phyloP scores from a whole-genome alignment of 2,888 invertebrate genomes.

The Dynastes tityus region DNA sequence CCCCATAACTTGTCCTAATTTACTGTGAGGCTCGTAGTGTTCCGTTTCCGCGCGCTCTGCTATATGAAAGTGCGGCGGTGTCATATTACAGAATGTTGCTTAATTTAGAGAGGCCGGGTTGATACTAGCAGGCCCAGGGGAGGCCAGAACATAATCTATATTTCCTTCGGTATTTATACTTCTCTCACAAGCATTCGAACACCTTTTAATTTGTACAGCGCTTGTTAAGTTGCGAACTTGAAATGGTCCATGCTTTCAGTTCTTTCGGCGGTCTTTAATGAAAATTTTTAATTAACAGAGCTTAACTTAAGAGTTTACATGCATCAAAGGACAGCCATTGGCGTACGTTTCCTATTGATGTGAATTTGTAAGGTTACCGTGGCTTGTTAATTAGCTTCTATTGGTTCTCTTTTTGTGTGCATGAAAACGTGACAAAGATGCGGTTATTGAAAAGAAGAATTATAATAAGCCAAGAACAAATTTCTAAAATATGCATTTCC shows the following conservation, averaged over 20 bases:
- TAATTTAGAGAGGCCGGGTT: constrained; percentile 12
- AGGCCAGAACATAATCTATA: constrained; percentile 18
- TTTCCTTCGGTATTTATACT: not conserved
- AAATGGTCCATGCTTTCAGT: too few relatives aligned
- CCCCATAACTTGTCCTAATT: constrained; percentile 36
- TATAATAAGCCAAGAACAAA: too few relatives aligned
- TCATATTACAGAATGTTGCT: constrained; percentile 40
- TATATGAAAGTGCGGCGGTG: constrained; percentile 34
- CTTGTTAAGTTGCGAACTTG: too few relatives aligned
- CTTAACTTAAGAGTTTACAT: not conserved
- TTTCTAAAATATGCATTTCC: too few relatives aligned
- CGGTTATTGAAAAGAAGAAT: too few relatives aligned
- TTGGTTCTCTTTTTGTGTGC: too few relatives aligned
- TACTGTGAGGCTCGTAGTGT: constrained; percentile 30
- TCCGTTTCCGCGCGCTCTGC: constrained; percentile 21
- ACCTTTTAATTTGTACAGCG: not conserved
- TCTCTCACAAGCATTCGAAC: not conserved
- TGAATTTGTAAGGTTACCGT: not conserved
- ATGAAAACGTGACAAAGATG: not conserved
- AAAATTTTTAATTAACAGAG: not conserved
- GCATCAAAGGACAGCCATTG: not conserved
- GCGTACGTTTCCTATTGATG: not conserved
- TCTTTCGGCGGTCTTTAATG: too few relatives aligned
- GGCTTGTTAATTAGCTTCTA: not conserved
- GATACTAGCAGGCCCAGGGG: not conserved